Conservation (phyloP, 2,113 vertebrate species). For the Nycticryphes semicollaris region DNA sequence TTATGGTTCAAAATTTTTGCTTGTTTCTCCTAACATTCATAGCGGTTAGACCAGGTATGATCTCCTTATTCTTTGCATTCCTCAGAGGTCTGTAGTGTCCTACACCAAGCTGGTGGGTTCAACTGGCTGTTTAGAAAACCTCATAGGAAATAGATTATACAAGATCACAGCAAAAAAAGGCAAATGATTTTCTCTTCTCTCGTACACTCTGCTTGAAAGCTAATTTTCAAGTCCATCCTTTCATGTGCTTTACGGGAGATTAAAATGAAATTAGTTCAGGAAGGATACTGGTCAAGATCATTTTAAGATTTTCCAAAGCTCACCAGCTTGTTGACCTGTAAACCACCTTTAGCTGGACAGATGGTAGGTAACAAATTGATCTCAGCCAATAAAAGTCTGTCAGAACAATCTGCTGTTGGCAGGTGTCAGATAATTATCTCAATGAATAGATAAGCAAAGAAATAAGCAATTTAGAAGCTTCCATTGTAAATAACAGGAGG, state of each 20-base stretch:
- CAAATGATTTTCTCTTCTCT: not conserved
- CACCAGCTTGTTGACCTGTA: slow-evolving; percentile 81
- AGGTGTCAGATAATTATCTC: slow-evolving; percentile 95
- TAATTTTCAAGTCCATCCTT: slow-evolving; percentile 29
- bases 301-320: slow-evolving; percentile 66
- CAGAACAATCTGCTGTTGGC: slow-evolving; percentile 91
- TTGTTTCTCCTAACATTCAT: not conserved
- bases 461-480: slow-evolving; percentile 77
- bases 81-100: not conserved
- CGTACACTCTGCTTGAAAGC: not conserved
- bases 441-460: slow-evolving; percentile 79
- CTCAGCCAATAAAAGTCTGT: slow-evolving; percentile 85
- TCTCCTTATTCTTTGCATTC: not conserved
- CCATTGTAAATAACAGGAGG: slow-evolving; percentile 74
- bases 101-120: not conserved
- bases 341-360: slow-evolving; percentile 90
- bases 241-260: slow-evolving; percentile 26
- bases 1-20: not conserved
- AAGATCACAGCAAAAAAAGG: not conserved
- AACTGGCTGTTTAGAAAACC: not conserved
- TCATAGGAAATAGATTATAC: not conserved
- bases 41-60: fast-evolving
- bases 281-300: slow-evolving; percentile 35
- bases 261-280: slow-evolving; percentile 57
- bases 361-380: slow-evolving; percentile 85